Percentiles rank a stretch among this genome's conserved stretches.
These are phyloP conservation scores for Hyperoplus lanceolatus DNA, from an alignment of 2,797 vertebrate species.

Conservation along the genomic window DNA sequence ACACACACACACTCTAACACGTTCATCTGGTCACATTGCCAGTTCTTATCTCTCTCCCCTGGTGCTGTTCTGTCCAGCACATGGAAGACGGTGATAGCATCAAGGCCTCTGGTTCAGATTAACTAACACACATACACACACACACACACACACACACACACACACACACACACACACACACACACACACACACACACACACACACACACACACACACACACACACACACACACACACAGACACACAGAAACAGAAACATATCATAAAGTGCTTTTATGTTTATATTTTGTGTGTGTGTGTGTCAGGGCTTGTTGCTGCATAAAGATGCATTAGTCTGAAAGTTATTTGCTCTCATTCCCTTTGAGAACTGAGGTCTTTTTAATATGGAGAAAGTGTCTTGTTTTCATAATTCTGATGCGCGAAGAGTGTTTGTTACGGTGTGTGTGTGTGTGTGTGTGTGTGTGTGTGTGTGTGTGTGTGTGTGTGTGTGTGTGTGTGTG, in stretches of 20 bases:
- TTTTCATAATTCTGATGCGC: constrained; percentile 15
- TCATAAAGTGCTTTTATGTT: not conserved
- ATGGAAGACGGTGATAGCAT: constrained; percentile 74
- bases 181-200: constrained; percentile 16
- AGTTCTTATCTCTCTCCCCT: constrained; percentile 66
- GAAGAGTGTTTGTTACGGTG: constrained; percentile 10
- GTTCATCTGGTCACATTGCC: constrained; percentile 47
- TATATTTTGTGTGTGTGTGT: constrained; percentile 14
- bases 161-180: constrained; percentile 17
- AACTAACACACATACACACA: constrained; percentile 23
- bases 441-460: not conserved
- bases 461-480: constrained; percentile 8
- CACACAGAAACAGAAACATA: not conserved
- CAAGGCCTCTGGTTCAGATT: constrained; percentile 63
- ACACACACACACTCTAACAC: constrained; percentile 19
- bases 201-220: not conserved
- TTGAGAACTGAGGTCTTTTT: not conserved
- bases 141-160: constrained; percentile 16
- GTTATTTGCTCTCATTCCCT: constrained; percentile 8
- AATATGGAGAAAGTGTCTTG: not conserved
- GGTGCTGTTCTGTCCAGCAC: constrained; percentile 63
- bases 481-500: constrained; percentile 14
- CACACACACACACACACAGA: not conserved
- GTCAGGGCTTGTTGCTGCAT: constrained; percentile 28
- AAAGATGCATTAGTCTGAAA: constrained; percentile 20